Evolutionary conservation across 2,888 invertebrate species (phyloP), one percentile per base, ranked within the genome.

Genomic region (Nycteola revayana): DNA sequence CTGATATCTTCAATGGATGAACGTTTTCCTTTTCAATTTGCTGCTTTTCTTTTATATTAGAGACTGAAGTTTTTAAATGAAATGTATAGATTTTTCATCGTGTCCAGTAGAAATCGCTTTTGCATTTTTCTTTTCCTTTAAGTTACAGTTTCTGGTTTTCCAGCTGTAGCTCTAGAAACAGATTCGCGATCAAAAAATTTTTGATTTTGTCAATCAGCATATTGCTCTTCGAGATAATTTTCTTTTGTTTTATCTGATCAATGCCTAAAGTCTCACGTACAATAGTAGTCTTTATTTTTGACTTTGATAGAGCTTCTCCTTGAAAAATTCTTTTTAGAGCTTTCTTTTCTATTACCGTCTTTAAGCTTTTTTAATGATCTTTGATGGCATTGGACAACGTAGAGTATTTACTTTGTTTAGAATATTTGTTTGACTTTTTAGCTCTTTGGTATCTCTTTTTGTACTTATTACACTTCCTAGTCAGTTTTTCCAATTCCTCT

Each of bases 371-470:
- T 3, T 21, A 21, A 21, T n/a, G 14, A 2, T 36, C 32, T 32
- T 24, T 30, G 23, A 36, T 36, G 9, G 26, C 22, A 21, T 21
- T 21, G 7, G 21, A 21, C 7, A 21, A 21, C 14, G 10, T 27
- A n/a, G 32, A 17, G 26, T 32, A 31, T n/a, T 31, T 31, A 8
- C 9, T 21, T 29, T 29, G 22, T 32, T 18, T 22, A 5, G 9
- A n/a, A 10, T 24, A 21, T 33, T 28, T 14, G 33, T n/a, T 14
- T 17, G 8, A 10, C 2, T 17, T 28, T 34, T 23, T 11, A 28
- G 29, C 25, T 28, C 35, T 29, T 22, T 36, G 31, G 25, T 17
- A 36, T 31, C 30, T 36, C 8, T 31, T 36, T 31, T 36, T 36
- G 29, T 36, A 31, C 21, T 36, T 36, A 29, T 26, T 10, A 17